Evolutionary conservation across 2,113 vertebrate genomes (phyloP).

Genomic region (Andinoacara biseriatus): DNA sequence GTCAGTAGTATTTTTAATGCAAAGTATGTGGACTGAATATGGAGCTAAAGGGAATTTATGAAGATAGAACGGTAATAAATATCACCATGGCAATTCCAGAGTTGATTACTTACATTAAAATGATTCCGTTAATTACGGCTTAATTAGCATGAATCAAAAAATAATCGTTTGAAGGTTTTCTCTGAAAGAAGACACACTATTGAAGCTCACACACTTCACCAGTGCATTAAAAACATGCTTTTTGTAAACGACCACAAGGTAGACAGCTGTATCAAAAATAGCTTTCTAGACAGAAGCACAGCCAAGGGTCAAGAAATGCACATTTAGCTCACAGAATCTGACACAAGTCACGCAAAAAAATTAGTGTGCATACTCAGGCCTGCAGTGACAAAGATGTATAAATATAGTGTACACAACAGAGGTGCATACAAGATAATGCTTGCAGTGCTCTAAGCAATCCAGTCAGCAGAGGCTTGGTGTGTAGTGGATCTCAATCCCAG

Average conservation of each 20-base stretch:
- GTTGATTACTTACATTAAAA: too few relatives aligned
- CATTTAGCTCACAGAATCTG: constrained; percentile 6
- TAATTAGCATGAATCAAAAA: too few relatives aligned
- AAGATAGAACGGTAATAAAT: too few relatives aligned
- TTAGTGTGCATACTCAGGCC: not conserved
- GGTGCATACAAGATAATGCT: constrained; percentile 15
- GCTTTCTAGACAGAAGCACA: constrained; percentile 29
- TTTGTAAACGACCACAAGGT: not conserved
- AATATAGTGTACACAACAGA: constrained; percentile 9
- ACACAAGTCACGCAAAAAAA: not conserved
- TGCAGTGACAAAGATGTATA: constrained; percentile 5
- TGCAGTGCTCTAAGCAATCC: constrained; percentile 56
- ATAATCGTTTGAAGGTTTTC: not conserved
- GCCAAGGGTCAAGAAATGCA: constrained; percentile 6
- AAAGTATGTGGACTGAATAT: too few relatives aligned
- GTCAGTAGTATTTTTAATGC: too few relatives aligned
- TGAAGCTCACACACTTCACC: not conserved
- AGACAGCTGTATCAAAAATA: not conserved
- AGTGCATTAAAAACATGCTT: not conserved
- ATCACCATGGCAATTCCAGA: too few relatives aligned
- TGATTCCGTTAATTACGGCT: too few relatives aligned
- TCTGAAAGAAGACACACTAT: not conserved
- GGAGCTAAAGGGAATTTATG: too few relatives aligned
- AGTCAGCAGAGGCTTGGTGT: constrained; percentile 40
- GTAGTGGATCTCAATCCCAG: constrained; percentile 28